A percentile compares a stretch with the other conserved stretches of the same genome.
phyloP scores from a whole-genome alignment of 1,140 invertebrate genomes.

The Megathymus violae region DNA sequence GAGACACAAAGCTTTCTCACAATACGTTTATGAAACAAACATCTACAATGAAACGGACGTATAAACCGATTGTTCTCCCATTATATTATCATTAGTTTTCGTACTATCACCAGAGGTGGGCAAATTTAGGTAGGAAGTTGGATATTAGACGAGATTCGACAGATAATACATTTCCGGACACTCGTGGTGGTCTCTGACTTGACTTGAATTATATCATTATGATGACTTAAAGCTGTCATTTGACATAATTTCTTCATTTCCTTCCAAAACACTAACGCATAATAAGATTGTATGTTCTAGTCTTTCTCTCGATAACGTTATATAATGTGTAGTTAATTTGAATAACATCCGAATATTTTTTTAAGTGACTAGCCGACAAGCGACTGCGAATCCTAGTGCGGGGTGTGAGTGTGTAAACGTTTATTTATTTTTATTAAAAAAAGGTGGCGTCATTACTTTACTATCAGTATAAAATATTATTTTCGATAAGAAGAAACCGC shows the following conservation, averaged over 20 bases:
- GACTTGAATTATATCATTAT: no score
- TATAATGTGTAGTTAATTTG: no score
- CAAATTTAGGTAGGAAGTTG: constrained; percentile 2
- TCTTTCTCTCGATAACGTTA: no score
- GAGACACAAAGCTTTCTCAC: constrained; percentile 49
- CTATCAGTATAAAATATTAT: no score
- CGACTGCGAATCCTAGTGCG: no score
- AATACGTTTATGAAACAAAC: constrained; percentile 56
- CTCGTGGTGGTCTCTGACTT: constrained; percentile 41
- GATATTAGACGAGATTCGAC: constrained; percentile 21
- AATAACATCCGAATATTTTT: no score
- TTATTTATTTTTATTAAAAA: no score
- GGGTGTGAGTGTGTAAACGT: no score
- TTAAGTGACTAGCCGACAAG: no score
- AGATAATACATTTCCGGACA: constrained; percentile 42
- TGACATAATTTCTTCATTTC: constrained; percentile 26
- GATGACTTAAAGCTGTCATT: constrained; percentile 26
- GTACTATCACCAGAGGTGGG: constrained; percentile 41
- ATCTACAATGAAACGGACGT: constrained; percentile 44
- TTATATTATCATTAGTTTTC: constrained; percentile 63
- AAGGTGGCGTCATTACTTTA: no score
- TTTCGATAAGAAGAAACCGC: no score
- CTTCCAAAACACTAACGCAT: background rate
- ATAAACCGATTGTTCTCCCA: constrained; percentile 44
- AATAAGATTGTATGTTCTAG: no score